phyloP scores from a whole-genome alignment of 53 echinoderm and acorn worm genomes.

The Echinarachnius parma region DNA sequence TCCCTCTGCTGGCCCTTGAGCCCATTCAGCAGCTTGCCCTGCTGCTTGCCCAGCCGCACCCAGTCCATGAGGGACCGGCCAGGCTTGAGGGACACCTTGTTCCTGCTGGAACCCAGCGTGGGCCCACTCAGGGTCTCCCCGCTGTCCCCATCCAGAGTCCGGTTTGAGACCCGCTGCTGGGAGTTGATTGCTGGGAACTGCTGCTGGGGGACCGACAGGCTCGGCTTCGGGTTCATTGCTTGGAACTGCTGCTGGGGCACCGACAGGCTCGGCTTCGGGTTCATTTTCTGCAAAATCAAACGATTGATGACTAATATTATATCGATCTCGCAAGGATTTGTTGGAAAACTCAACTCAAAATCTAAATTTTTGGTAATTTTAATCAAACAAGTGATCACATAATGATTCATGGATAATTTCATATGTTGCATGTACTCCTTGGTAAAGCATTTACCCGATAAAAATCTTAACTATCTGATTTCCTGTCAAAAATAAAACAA shows the following conservation, averaged over 20 bases:
- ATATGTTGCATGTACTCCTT: no score
- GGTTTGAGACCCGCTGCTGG: slow-evolving; percentile 64
- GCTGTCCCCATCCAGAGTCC: no score
- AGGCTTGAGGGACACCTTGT: slow-evolving; percentile 76
- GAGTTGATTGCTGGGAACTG: slow-evolving; percentile 90
- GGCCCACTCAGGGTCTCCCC: slow-evolving; percentile 13
- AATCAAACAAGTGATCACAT: no score
- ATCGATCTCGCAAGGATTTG: no score
- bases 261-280: slow-evolving; percentile 50
- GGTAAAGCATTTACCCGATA: no score
- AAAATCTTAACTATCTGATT: no score
- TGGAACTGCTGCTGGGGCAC: slow-evolving; percentile 68
- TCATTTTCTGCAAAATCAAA: slow-evolving; percentile 13
- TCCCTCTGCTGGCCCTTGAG: slow-evolving; percentile 54
- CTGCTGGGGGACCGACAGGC: slow-evolving; percentile 67
- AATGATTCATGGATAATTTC: no score
- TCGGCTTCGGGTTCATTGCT: slow-evolving; percentile 34
- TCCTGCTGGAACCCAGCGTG: slow-evolving; percentile 20
- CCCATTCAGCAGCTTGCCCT: slow-evolving; percentile 71
- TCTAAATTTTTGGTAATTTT: no score
- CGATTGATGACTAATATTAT: no score
- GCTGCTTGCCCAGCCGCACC: slow-evolving; percentile 80
- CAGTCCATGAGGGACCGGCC: slow-evolving; percentile 97
- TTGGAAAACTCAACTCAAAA: no score
- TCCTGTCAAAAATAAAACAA: no score